A percentile compares a stretch with the other conserved stretches of the same genome.
Conservation (phyloP, 2,113 vertebrate species). For the Scolopax mira region DNA sequence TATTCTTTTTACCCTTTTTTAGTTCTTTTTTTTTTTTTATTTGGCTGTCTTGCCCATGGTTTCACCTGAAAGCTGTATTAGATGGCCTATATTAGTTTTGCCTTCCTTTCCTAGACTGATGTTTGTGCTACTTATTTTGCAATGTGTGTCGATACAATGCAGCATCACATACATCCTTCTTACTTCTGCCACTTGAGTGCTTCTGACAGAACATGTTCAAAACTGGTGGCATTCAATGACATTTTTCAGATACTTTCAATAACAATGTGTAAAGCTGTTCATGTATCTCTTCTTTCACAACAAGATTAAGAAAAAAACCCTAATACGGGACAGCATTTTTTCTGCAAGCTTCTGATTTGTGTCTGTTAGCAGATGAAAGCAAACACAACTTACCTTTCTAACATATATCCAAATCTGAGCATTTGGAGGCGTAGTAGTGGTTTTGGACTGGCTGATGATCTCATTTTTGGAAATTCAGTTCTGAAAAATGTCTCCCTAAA, state of each 20-base stretch:
- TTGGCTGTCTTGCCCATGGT: neutral
- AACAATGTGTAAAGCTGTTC: neutral
- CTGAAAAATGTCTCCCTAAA: neutral
- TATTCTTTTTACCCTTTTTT: neutral
- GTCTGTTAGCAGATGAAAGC: neutral
- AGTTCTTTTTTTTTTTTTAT: neutral
- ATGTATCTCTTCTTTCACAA: neutral
- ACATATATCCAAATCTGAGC: neutral
- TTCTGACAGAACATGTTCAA: neutral
- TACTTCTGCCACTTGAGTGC: neutral
- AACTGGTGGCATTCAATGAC: neutral
- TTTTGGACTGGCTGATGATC: neutral
- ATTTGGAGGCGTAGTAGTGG: rapidly evolving
- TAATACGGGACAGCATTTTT: neutral
- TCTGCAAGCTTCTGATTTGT: neutral
- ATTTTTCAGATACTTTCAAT: neutral
- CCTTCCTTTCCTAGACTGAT: neutral
- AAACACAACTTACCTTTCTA: neutral
- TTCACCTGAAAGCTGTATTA: neutral
- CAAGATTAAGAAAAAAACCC: neutral
- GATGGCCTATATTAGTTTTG: neutral
- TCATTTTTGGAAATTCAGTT: neutral
- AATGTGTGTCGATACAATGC: neutral
- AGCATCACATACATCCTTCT: neutral
- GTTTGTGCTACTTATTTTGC: neutral